phyloP scores from a whole-genome alignment of 2,797 vertebrate species.

The Monodelphis domestica region DNA sequence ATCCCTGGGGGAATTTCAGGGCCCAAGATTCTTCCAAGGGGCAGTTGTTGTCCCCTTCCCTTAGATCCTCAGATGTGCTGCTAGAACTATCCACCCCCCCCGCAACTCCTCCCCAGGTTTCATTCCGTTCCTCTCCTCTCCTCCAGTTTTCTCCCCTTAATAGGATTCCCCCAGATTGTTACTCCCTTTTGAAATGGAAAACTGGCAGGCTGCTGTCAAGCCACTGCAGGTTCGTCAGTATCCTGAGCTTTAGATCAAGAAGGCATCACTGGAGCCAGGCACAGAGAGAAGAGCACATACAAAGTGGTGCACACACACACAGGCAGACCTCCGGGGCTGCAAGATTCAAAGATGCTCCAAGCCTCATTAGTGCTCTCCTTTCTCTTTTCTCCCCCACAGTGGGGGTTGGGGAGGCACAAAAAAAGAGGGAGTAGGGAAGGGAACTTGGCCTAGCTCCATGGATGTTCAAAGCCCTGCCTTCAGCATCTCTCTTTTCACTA shows the following conservation, averaged over 20 bases:
- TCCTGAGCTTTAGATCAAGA: conserved; percentile 57
- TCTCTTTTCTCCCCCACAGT: neutral
- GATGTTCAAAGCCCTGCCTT: neutral
- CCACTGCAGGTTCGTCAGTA: conserved; percentile 75
- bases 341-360: conserved; percentile 44
- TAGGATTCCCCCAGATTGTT: conserved; percentile 63
- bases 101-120: neutral
- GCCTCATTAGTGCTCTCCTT: conserved; percentile 59
- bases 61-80: neutral
- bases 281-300: neutral
- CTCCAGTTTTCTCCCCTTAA: neutral
- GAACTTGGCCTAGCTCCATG: neutral
- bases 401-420: neutral
- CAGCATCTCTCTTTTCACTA: neutral
- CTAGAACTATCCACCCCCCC: neutral
- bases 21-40: neutral
- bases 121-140: neutral
- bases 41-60: neutral
- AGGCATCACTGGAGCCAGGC: conserved; percentile 51
- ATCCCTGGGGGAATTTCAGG: neutral
- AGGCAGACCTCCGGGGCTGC: conserved; percentile 59
- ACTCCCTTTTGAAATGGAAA: conserved; percentile 75
- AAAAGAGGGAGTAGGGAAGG: neutral
- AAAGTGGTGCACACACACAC: rapidly evolving
- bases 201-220: conserved; percentile 53